Base-by-base conservation (phyloP, 2,797 vertebrate genomes). In the Psittacula derbiana region DNA sequence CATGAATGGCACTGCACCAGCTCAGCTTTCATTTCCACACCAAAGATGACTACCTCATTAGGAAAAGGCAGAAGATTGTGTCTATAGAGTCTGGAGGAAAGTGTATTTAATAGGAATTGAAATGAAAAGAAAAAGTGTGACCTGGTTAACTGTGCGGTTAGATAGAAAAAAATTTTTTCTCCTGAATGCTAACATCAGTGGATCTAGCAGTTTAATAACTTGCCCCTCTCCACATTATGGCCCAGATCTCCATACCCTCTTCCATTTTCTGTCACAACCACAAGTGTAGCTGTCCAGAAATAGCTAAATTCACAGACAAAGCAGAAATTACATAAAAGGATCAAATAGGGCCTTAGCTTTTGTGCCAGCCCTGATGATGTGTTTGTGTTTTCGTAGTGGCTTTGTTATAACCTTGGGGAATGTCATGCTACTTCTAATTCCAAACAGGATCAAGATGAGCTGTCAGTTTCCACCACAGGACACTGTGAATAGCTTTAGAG, bases 401-500 rank as follows among this genome's bases (percentile, higher is more conserved):
- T 96, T 81, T 93, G 52, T 87, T 87, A 61, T 80, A 95, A 94
- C 94, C 83, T 88, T 94, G 84, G 84, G 71, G 67, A 95, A 92
- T 82, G 92, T 91, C 84, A 93, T 41, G 88, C 66, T 93, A 58
- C 71, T 93, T 92, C 67, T 86, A 90, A 93, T 95, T 96, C 88
- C 60, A 76, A 47, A 67, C 50, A 90, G 71, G 67, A 94, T 44
- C 0, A 0, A 92, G 86, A 94, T 49, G 80, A 95, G 60, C 79
- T 96, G 80, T 93, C 92, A 89, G 73, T 94, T 92, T 90, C 53
- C 16, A 86, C 61, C 47, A 43, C 31, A 76, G 92, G 36, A 89
- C 47, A 36, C 24, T 2, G 4, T 33, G 52, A 95, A 72, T 65
- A 81, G 40, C n/a, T 94, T 93, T 81, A 79, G 62, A 86, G 36